Evolutionary conservation across 2,113 vertebrate genomes (phyloP), one percentile per base, ranked within the genome.

Genomic region (Pheucticus melanocephalus): DNA sequence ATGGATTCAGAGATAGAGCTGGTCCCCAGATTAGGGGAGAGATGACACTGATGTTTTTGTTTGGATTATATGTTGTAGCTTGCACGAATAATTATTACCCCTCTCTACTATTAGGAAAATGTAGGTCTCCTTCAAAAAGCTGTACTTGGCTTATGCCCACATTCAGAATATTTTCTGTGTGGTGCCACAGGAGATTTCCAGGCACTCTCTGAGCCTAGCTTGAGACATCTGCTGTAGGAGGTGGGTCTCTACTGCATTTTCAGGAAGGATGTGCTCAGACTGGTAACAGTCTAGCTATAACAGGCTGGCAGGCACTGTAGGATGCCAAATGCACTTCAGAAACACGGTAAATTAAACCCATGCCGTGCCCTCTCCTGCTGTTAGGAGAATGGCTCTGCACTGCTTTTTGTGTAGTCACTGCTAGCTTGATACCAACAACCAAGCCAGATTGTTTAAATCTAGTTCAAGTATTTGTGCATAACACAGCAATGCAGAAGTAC

Each of bases 401-500:
- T n/a, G 31, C 48, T 65, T 72, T 90, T 54, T 71, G 30, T 35
- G 66, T 12, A 90, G 75, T 47, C 37, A 15, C 44, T 75, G 91
- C 72, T 80, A 88, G 50, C 59, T 94, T 75, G 92, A 51, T 69
- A 92, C 53, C 61, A 86, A 35, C 57, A 81, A 88, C 77, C 5
- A 48, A 92, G 76, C 40, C 86, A 94, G 77, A 90, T 28, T 83
- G 72, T 89, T 91, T 91, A 94, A 94, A 95, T 82, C 77, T 51
- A 57, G 61, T 75, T 86, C 72, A 89, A 86, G 86, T 79, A 86
- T 91, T 82, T 92, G 48, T 84, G 77, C 56, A 86, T 20, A 88
- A 71, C 53, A 91, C 7, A 57, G 51, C 10, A 13, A 84, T 37
- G 48, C 6, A 88, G 51, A 92, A 66, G 61, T 77, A 86, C 83